phyloP scores from a whole-genome alignment of 1,140 invertebrate species.

The Pseudomyrmex dendroicus region DNA sequence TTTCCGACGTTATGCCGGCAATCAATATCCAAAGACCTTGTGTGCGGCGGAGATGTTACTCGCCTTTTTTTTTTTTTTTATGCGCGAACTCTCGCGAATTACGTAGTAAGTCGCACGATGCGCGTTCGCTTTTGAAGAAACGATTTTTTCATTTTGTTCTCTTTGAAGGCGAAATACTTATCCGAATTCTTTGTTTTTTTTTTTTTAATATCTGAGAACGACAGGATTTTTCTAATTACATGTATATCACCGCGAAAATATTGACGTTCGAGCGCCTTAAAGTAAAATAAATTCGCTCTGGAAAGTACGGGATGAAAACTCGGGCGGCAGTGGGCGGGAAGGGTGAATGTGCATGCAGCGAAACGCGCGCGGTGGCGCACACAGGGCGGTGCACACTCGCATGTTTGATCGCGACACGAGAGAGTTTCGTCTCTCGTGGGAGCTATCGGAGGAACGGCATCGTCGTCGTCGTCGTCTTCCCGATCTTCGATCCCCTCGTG shows the following conservation, averaged over 20 bases:
- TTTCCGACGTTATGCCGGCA: background rate
- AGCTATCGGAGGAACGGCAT: constrained; percentile 57
- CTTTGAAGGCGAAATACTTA: background rate
- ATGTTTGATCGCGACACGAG: constrained; percentile 37
- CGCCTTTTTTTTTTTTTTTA: constrained; percentile 1
- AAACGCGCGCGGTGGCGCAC: background rate
- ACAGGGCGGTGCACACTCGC: constrained; percentile 9
- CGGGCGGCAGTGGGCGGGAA: background rate
- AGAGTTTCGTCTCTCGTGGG: constrained; percentile 56
- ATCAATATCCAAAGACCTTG: too few species aligned
- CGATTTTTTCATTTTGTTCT: background rate
- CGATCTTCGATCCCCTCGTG: background rate
- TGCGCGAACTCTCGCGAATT: background rate
- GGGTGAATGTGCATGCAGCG: constrained; percentile 16
- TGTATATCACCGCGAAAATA: too few species aligned
- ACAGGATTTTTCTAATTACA: background rate
- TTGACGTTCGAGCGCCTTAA: background rate
- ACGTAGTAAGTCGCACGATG: background rate
- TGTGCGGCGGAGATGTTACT: too few species aligned
- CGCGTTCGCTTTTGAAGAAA: background rate
- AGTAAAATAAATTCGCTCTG: constrained; percentile 6
- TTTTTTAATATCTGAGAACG: background rate
- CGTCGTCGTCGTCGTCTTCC: background rate
- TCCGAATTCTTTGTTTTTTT: background rate
- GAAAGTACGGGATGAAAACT: background rate